Percentiles rank a stretch among this genome's conserved stretches.
Evolutionary conservation across 2,888 invertebrate genomes (phyloP).

Genomic region (Drosophila diplacantha): DNA sequence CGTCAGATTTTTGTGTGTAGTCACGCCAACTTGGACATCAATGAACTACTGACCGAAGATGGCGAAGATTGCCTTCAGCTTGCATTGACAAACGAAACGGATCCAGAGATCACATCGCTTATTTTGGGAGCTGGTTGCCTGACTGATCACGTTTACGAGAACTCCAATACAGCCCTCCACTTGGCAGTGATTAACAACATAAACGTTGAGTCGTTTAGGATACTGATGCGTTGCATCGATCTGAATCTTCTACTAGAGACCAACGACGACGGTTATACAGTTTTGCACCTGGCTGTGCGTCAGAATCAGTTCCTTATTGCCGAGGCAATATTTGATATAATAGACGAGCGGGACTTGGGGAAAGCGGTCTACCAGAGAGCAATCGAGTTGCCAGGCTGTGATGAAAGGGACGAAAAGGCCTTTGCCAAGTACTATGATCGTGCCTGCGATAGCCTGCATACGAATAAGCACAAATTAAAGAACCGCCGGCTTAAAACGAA

Average conservation of each 20-base stretch:
- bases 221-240: conserved; percentile 63
- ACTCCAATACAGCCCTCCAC: conserved; percentile 73
- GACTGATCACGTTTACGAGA: conserved; percentile 62
- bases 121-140: conserved; percentile 58
- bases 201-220: conserved; percentile 54
- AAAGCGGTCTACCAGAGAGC: conserved; percentile 46
- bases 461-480: conserved; percentile 24
- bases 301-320: conserved; percentile 67
- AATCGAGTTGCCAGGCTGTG: neutral
- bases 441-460: conserved; percentile 51
- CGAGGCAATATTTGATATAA: conserved; percentile 65
- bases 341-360: conserved; percentile 63
- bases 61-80: conserved; percentile 71
- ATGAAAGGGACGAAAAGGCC: conserved; percentile 28
- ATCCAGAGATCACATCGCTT: conserved; percentile 55
- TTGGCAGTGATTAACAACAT: conserved; percentile 70
- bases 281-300: conserved; percentile 72
- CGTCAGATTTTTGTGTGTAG: conserved; percentile 63
- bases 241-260: conserved; percentile 58
- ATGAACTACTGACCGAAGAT: conserved; percentile 57
- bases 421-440: conserved; percentile 61
- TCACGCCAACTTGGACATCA: conserved; percentile 50
- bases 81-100: conserved; percentile 65
- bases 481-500: conserved; percentile 48
- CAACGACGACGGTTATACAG: conserved; percentile 75